Evolutionary conservation across 2,113 vertebrate species (phyloP).

Genomic region (Globicephala melas): DNA sequence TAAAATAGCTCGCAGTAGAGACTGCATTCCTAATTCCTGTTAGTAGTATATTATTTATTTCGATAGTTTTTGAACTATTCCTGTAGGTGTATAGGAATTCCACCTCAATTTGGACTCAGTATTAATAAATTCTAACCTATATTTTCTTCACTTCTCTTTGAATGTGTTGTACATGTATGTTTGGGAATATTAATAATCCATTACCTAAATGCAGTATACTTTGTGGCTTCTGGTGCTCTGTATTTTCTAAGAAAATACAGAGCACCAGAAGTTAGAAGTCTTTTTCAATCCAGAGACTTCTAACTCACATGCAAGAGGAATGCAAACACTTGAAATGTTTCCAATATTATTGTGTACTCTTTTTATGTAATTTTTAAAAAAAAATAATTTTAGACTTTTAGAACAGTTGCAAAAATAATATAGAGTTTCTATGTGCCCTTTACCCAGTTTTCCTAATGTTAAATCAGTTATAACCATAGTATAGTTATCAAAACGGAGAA

Average conservation of each 20-base stretch:
- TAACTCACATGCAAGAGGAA: neutral
- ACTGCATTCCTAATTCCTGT: neutral
- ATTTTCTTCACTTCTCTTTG: neutral
- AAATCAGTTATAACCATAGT: neutral
- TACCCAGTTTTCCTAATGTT: neutral
- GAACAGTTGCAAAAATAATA: neutral
- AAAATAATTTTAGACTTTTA: neutral
- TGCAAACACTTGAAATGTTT: neutral
- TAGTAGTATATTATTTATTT: neutral
- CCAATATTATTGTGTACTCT: neutral
- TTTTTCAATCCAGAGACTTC: neutral
- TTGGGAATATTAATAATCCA: neutral
- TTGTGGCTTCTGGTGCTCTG: neutral
- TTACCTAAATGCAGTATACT: neutral
- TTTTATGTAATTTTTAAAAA: neutral
- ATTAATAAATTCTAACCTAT: neutral
- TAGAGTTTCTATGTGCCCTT: neutral
- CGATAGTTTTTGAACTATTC: neutral
- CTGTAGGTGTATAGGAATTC: neutral
- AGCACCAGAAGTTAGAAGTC: too few relatives aligned
- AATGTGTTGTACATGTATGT: neutral
- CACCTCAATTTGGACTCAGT: neutral
- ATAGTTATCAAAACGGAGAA: neutral
- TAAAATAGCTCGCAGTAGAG: neutral
- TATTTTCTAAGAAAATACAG: neutral